Base-by-base conservation (phyloP, 2,797 vertebrate genomes). In the Clarias laeviceps region DNA sequence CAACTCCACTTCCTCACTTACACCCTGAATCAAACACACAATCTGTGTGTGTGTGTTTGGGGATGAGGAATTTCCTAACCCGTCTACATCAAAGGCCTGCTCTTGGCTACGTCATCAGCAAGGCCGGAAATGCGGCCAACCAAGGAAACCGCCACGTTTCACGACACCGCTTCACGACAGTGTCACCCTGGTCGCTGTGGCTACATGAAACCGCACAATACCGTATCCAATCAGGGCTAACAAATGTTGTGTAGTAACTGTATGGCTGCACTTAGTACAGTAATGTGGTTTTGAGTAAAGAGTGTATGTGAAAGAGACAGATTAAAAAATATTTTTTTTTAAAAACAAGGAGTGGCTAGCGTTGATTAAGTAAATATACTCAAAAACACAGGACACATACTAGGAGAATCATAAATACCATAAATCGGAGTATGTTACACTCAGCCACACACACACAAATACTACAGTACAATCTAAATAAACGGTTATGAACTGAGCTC, bases 111-210 rank as follows among this genome's bases (percentile, higher is more conserved):
- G 77, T 82, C 77, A 24, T 22, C 73, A 77, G 22, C 34, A 50
- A 81, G 64, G 70, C 73, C 61, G 57, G 57, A 86, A 85, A 85
- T 64, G 72, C 81, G 85, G 82, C 72, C 66, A 64, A 84, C 87
- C 88, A 83, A 72, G 73, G 65, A 86, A 86, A 85, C 68, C 66
- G 61, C 66, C 73, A 88, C 9, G 57, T 80, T 80, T 86, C 81
- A 86, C 34, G 27, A 80, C 70, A 69, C 66, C 45, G 56, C 22
- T 70, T 80, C 40, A 72, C 73, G 65, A 80, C 81, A 70, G 17
- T 54, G 78, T 64, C 64, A 62, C 56, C 18, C 4, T 20, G 56
- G 56, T 22, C 56, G 24, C 24, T 72, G 57, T 80, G 62, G 61
- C 61, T 45, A 50, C 37, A 61, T 61, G 24, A 40, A 81, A 82